phyloP scores from a whole-genome alignment of 2,797 vertebrate genomes.

The Gorsachius magnificus region DNA sequence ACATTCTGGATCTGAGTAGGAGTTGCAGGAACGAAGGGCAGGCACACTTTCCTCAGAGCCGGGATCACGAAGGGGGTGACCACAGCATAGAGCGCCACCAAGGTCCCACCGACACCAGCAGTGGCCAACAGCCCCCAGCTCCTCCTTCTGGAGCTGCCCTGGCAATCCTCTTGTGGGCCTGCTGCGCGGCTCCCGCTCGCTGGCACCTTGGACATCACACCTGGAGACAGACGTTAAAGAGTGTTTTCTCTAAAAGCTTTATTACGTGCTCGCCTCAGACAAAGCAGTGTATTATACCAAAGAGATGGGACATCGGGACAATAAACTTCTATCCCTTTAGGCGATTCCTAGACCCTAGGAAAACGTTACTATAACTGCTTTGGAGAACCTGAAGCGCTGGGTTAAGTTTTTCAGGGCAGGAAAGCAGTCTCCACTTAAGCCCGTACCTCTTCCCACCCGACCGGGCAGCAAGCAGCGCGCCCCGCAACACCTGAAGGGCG shows the following conservation, averaged over 20 bases:
- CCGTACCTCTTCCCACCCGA: rapidly evolving
- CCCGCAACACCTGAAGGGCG: rapidly evolving
- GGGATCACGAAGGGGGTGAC: constrained; percentile 87
- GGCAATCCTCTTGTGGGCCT: not conserved
- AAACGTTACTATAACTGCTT: rapidly evolving
- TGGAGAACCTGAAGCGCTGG: rapidly evolving
- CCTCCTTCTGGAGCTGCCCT: not conserved
- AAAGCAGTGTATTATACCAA: rapidly evolving
- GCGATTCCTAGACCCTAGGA: rapidly evolving
- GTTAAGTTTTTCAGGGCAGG: rapidly evolving
- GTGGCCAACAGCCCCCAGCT: constrained; percentile 79
- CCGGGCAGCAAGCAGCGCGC: not conserved
- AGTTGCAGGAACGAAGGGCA: constrained; percentile 95
- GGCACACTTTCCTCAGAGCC: constrained; percentile 88
- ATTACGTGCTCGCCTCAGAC: rapidly evolving
- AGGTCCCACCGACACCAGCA: constrained; percentile 79
- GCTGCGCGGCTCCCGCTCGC: not conserved
- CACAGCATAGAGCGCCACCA: constrained; percentile 85
- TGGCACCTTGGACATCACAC: not conserved
- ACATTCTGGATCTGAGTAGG: constrained; percentile 87
- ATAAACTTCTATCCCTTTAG: rapidly evolving
- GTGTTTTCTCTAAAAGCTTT: rapidly evolving
- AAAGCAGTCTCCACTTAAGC: rapidly evolving
- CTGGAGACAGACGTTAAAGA: rapidly evolving
- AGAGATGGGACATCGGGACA: rapidly evolving